Conservation (phyloP, 2,113 vertebrate genomes). For the Colius striatus region DNA sequence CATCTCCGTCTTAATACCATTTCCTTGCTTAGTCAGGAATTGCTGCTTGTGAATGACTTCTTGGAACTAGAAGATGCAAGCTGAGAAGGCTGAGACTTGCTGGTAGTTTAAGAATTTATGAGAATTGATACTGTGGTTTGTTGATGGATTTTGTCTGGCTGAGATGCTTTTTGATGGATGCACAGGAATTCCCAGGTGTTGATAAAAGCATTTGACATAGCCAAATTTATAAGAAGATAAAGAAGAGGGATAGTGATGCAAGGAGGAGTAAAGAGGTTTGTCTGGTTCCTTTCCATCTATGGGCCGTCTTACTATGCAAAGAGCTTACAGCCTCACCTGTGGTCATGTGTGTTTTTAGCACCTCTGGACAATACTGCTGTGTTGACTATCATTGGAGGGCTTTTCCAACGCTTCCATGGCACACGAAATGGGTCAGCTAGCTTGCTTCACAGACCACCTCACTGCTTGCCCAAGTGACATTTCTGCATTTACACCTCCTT, state of each 20-base stretch:
- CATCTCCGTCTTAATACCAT: neutral
- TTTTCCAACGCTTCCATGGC: neutral
- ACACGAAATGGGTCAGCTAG: neutral
- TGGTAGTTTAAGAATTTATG: neutral
- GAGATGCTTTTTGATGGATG: neutral
- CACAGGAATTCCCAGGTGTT: neutral
- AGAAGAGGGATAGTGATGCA: neutral
- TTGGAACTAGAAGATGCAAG: neutral
- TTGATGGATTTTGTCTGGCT: neutral
- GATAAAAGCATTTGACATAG: neutral
- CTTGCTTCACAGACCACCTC: neutral
- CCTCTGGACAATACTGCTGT: neutral
- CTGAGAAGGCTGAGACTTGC: neutral
- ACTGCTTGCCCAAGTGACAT: neutral
- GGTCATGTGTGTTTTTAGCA: neutral
- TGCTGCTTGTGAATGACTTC: neutral
- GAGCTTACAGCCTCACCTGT: neutral
- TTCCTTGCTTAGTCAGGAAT: neutral
- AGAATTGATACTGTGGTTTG: neutral
- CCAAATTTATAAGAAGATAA: neutral
- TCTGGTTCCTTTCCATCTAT: neutral
- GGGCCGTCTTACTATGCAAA: neutral
- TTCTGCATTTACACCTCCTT: neutral
- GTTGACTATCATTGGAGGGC: neutral
- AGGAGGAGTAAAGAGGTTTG: accelerated